phyloP scores from a whole-genome alignment of 2,888 invertebrate genomes.

The Cyrtodaria siliqua region DNA sequence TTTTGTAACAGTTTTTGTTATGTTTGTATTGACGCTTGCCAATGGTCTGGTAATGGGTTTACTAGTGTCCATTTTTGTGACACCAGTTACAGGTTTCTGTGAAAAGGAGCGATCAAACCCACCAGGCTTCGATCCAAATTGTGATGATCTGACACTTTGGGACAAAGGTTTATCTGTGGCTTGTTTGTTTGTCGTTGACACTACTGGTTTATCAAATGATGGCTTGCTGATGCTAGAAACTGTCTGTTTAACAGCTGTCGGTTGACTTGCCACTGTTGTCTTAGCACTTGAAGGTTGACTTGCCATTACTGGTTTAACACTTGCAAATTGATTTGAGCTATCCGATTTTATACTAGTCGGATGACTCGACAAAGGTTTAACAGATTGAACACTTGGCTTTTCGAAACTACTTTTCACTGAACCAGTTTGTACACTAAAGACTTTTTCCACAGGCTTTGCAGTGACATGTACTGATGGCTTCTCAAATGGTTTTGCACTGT shows the following conservation, averaged over 20 bases:
- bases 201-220: not conserved
- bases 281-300: no score
- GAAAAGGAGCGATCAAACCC: conserved; percentile 15
- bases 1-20: conserved; percentile 24
- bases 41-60: conserved; percentile 13
- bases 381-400: conserved; percentile 7
- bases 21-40: conserved; percentile 9
- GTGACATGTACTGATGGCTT: conserved; percentile 20
- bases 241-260: conserved; percentile 30
- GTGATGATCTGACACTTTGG: conserved; percentile 20
- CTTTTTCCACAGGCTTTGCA: conserved; percentile 14
- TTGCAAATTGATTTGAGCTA: not conserved
- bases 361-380: conserved; percentile 2
- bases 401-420: conserved; percentile 18
- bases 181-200: conserved; percentile 6
- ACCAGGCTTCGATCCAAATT: not conserved
- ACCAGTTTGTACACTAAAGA: conserved; percentile 12
- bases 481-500: conserved; percentile 39
- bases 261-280: not conserved
- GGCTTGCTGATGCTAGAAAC: conserved; percentile 21
- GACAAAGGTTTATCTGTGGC: not conserved
- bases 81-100: conserved; percentile 7
- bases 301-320: conserved; percentile 6
- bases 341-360: conserved; percentile 6
- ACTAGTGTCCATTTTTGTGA: conserved; percentile 7